Evolutionary conservation across 1,140 invertebrate genomes (phyloP).

Genomic region (Neodiprion pinetum): DNA sequence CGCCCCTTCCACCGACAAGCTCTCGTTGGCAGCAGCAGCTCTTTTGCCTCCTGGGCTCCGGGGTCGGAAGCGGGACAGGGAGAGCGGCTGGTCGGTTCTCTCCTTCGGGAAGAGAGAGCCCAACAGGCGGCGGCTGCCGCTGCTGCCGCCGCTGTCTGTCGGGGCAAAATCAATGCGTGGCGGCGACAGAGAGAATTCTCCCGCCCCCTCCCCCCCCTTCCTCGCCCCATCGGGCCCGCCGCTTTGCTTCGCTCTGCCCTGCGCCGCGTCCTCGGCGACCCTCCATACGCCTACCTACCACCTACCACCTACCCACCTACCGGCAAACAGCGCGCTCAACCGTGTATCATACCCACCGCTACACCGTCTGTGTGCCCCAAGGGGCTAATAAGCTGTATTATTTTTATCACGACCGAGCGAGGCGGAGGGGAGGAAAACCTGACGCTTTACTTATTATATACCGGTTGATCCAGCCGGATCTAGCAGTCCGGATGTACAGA

Average conservation of each 20-base stretch:
- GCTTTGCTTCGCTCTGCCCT: conserved; percentile 20
- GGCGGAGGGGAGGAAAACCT: not conserved
- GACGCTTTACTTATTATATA: not conserved
- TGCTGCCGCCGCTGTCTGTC: conserved; percentile 43
- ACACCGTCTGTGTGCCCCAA: conserved; percentile 1
- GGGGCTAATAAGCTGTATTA: conserved; percentile 45
- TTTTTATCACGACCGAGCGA: conserved; percentile 41
- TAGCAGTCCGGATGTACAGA: not conserved
- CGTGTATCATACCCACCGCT: conserved; percentile 10
- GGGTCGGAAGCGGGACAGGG: not conserved
- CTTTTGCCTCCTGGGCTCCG: not conserved
- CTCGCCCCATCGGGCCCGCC: conserved; percentile 14
- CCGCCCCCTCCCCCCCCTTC: conserved; percentile 18
- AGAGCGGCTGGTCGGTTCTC: conserved; percentile 31
- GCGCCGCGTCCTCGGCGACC: not conserved
- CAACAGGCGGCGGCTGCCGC: conserved; percentile 21
- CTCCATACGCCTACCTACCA: conserved; percentile 10
- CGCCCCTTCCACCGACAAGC: not conserved
- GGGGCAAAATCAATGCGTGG: conserved; percentile 58
- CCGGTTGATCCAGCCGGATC: not conserved
- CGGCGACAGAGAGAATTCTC: conserved; percentile 49
- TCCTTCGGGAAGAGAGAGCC: conserved; percentile 10
- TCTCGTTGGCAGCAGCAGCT: conserved; percentile 8
- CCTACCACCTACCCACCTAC: conserved; percentile 12
- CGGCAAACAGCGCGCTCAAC: conserved; percentile 21